These are phyloP conservation scores for Stenopsyche tienmushanensis DNA, from an alignment of 1,140 invertebrate genomes.

Conservation along the genomic window DNA sequence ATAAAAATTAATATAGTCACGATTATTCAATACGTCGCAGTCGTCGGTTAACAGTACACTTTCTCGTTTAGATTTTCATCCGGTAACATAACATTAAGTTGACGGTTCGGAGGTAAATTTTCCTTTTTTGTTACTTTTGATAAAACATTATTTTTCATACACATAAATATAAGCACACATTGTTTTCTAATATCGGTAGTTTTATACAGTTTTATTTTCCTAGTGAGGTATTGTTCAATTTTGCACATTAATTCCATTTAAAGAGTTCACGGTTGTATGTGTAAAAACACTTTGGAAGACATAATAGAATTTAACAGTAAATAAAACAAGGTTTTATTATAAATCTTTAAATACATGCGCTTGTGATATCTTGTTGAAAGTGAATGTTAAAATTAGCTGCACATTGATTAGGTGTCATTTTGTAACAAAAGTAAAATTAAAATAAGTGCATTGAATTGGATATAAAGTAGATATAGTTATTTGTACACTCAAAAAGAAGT, in stretches of 20 bases:
- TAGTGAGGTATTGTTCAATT: too few species aligned
- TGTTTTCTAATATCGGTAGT: too few species aligned
- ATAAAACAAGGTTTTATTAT: constrained; percentile 25
- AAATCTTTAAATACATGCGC: constrained; percentile 27
- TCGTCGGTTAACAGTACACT: constrained; percentile 38
- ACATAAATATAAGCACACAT: too few species aligned
- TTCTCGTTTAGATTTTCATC: constrained; percentile 22
- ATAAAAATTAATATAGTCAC: too few species aligned
- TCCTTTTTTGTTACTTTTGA: too few species aligned
- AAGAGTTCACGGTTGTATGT: too few species aligned
- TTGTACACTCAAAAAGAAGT: constrained; percentile 14
- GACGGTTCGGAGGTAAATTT: too few species aligned
- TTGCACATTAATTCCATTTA: too few species aligned
- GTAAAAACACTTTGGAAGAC: too few species aligned
- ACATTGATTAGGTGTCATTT: constrained; percentile 39
- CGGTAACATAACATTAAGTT: too few species aligned
- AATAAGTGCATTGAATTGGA: constrained; percentile 38
- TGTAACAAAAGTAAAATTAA: constrained; percentile 29
- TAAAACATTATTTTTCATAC: not conserved
- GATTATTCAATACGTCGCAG: too few species aligned
- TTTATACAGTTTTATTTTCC: too few species aligned
- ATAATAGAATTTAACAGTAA: not conserved
- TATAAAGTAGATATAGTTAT: constrained; percentile 32
- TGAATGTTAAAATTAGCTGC: constrained; percentile 40
- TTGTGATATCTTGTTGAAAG: constrained; percentile 42